These are phyloP conservation scores for Sphenopsis melanotis DNA, from an alignment of 2,797 vertebrate species.

Conservation along the genomic window DNA sequence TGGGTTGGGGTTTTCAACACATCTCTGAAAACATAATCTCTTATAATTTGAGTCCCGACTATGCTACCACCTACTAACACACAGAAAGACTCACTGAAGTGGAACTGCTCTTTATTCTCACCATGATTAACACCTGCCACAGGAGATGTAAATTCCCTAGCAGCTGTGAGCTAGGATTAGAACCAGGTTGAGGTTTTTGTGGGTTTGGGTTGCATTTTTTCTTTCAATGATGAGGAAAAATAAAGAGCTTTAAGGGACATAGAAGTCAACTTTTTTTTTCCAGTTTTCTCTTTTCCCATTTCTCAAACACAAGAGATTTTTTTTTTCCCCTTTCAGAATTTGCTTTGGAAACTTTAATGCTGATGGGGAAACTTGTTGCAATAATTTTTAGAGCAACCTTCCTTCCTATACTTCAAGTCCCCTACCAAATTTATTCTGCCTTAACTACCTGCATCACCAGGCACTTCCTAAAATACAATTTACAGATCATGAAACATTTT, in stretches of 20 bases:
- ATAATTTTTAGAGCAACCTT: neutral
- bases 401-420: neutral
- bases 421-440: neutral
- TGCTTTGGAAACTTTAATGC: neutral
- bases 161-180: neutral
- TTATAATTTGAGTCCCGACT: constrained; percentile 18
- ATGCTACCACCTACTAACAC: constrained; percentile 20
- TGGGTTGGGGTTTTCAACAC: constrained; percentile 9
- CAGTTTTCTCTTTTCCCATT: neutral
- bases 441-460: neutral
- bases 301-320: neutral
- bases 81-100: neutral
- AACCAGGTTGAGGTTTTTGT: neutral
- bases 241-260: neutral
- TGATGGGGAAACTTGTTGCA: neutral
- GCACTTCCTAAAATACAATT: neutral
- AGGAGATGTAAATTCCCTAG: neutral
- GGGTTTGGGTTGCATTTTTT: neutral
- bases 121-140: constrained; percentile 32
- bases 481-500: neutral
- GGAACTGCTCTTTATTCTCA: constrained; percentile 25
- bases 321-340: neutral
- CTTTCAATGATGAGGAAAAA: neutral
- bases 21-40: constrained; percentile 31
- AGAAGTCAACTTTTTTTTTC: neutral